Percentiles rank a stretch among this genome's conserved stretches.
Conservation (phyloP, 2,113 vertebrate species). For the Oostethus manadensis region DNA sequence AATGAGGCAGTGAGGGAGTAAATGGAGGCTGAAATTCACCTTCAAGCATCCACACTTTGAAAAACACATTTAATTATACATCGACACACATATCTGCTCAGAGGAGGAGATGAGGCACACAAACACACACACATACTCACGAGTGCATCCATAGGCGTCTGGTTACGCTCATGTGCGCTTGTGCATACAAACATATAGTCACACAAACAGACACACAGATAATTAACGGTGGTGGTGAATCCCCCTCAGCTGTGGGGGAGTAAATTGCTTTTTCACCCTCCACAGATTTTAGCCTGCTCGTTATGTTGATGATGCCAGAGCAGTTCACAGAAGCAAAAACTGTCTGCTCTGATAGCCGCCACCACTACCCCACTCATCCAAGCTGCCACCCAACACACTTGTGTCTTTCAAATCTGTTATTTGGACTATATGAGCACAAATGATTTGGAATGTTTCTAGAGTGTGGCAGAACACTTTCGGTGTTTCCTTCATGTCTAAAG, state of each 20-base stretch:
- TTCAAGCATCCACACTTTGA: constrained; percentile 27
- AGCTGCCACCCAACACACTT: constrained; percentile 34
- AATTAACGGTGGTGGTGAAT: constrained; percentile 69
- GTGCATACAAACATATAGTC: constrained; percentile 8
- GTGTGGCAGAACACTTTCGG: constrained; percentile 15
- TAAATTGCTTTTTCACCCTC: constrained; percentile 77
- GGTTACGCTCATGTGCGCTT: constrained; percentile 6
- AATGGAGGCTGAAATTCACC: constrained; percentile 48
- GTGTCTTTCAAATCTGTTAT: constrained; percentile 20
- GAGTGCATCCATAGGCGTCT: constrained; percentile 5
- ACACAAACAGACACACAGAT: constrained; percentile 43
- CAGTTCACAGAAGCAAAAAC: constrained; percentile 62
- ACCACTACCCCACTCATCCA: constrained; percentile 7
- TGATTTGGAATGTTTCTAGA: constrained; percentile 11
- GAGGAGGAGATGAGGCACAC: neutral
- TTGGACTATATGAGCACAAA: constrained; percentile 15
- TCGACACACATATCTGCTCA: neutral
- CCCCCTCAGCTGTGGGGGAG: constrained; percentile 69
- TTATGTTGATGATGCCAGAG: constrained; percentile 71
- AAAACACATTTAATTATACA: constrained; percentile 21
- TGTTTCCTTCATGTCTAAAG: neutral
- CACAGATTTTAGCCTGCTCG: constrained; percentile 66
- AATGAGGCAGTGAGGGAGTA: constrained; percentile 25
- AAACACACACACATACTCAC: constrained; percentile 6
- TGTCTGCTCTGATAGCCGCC: constrained; percentile 34